Conservation (phyloP, 2,113 vertebrate genomes). For the Ochotona curzoniae region DNA sequence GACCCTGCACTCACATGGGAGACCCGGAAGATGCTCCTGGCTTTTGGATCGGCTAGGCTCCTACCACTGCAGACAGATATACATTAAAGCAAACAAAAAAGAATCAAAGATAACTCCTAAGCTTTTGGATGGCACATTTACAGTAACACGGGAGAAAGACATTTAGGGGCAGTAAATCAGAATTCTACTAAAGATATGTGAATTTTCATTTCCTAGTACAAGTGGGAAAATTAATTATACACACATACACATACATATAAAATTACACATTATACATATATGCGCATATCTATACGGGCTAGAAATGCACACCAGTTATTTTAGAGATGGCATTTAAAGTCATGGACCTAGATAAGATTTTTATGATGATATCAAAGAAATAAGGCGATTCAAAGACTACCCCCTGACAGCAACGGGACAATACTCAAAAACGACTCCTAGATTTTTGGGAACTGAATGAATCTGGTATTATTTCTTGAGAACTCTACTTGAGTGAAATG, state of each 20-base stretch:
- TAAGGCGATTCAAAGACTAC: not conserved
- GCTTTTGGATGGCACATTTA: not conserved
- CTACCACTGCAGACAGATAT: too few relatives aligned
- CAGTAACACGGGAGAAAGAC: not conserved
- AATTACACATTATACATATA: too few relatives aligned
- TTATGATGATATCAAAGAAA: not conserved
- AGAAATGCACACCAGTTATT: not conserved
- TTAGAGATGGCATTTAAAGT: conserved; percentile 2
- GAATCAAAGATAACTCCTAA: not conserved
- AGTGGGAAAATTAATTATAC: not conserved
- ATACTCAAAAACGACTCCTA: not conserved
- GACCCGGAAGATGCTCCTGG: too few relatives aligned
- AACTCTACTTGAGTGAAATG: not conserved
- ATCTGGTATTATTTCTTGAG: not conserved
- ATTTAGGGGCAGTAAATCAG: too few relatives aligned
- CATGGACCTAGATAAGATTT: not conserved
- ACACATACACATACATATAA: too few relatives aligned
- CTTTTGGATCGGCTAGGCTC: too few relatives aligned
- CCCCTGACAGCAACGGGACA: not conserved
- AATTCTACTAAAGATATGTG: not conserved
- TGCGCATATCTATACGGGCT: not conserved
- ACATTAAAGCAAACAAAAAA: not conserved
- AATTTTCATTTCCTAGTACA: not conserved
- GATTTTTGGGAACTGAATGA: conserved; percentile 30
- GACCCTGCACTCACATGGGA: too few relatives aligned